A percentile compares a stretch with the other conserved stretches of the same genome.
Evolutionary conservation across 2,113 vertebrate genomes (phyloP).

Genomic region (Oryzias javanicus): DNA sequence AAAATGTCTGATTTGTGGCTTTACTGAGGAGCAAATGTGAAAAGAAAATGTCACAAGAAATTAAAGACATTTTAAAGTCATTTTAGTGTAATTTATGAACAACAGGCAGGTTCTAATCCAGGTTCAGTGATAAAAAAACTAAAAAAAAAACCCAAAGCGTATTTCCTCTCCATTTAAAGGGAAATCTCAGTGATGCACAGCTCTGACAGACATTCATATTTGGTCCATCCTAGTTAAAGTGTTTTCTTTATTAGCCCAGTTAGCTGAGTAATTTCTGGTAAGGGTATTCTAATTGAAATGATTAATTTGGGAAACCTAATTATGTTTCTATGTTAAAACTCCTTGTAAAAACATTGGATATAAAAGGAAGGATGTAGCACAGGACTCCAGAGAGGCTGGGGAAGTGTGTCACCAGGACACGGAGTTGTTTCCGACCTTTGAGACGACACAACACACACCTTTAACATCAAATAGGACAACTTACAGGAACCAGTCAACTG

Average conservation of each 20-base stretch:
- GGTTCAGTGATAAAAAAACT: no score
- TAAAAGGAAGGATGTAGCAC: conserved; percentile 69
- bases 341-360: conserved; percentile 68
- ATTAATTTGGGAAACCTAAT: conserved; percentile 83
- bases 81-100: no score
- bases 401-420: conserved; percentile 74
- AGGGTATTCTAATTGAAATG: conserved; percentile 77
- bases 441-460: conserved; percentile 12
- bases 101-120: no score
- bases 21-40: no score
- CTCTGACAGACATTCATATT: conserved; percentile 25
- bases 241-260: conserved; percentile 73
- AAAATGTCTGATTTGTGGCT: no score
- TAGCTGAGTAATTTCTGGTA: conserved; percentile 71
- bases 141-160: no score
- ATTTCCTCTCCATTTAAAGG: neutral
- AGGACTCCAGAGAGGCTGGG: conserved; percentile 57
- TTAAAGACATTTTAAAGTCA: no score
- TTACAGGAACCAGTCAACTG: conserved; percentile 99
- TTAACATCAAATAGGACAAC: conserved; percentile 57
- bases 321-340: conserved; percentile 82
- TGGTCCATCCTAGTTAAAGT: conserved; percentile 60
- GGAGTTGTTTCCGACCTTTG: conserved; percentile 42
- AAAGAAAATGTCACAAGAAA: no score
- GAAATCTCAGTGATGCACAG: conserved; percentile 1